phyloP scores from a whole-genome alignment of 2,113 vertebrate species.

The Cebidichthys violaceus region DNA sequence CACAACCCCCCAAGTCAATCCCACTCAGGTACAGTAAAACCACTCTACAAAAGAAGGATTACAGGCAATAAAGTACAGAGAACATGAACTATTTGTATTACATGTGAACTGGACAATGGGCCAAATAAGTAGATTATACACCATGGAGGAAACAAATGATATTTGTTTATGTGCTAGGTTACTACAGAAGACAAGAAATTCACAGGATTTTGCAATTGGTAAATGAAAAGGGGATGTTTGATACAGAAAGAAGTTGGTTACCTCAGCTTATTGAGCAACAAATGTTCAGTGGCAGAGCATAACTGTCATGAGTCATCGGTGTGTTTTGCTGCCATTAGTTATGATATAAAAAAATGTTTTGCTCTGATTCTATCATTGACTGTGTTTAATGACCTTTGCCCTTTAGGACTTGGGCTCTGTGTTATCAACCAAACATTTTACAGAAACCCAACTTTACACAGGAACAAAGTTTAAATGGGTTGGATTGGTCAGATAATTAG shows the following conservation, averaged over 20 bases:
- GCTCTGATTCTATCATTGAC: slow-evolving; percentile 15
- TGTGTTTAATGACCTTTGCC: slow-evolving; percentile 43
- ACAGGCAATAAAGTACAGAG: slow-evolving; percentile 6
- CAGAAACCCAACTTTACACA: slow-evolving; percentile 10
- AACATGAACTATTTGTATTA: neutral
- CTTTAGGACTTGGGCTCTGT: slow-evolving; percentile 42
- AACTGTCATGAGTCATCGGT: neutral
- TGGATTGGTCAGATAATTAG: slow-evolving; percentile 38
- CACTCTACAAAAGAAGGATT: slow-evolving; percentile 41
- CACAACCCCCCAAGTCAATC: slow-evolving; percentile 13
- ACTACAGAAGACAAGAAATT: neutral
- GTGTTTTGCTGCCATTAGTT: neutral
- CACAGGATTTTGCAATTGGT: slow-evolving; percentile 21
- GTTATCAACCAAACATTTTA: slow-evolving; percentile 6
- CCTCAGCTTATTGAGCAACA: neutral
- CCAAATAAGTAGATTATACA: slow-evolving; percentile 8
- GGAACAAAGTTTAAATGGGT: slow-evolving; percentile 63
- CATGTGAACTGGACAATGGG: neutral
- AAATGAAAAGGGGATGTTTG: slow-evolving; percentile 12
- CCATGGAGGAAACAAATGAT: neutral
- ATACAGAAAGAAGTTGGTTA: slow-evolving; percentile 7
- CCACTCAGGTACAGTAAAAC: neutral
- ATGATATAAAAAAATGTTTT: neutral
- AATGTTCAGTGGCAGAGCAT: slow-evolving; percentile 11
- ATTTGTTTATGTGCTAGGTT: neutral